Evolutionary conservation across 1,140 invertebrate species (phyloP).

Genomic region (Drosophila pseudoananassae): DNA sequence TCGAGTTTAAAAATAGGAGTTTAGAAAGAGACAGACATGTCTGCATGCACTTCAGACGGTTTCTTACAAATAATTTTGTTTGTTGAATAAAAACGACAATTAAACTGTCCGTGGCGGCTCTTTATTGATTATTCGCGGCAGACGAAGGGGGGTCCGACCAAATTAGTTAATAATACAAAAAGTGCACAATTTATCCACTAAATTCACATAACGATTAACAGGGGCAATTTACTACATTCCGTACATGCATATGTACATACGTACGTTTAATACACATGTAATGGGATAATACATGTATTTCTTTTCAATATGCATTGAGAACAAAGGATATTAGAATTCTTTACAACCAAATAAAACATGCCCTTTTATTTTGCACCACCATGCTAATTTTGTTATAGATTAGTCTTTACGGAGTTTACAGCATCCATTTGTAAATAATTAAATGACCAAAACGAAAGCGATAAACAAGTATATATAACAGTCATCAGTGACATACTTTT

Average conservation of each 20-base stretch:
- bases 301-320: background rate
- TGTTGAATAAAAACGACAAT: background rate
- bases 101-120: no score
- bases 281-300: constrained; percentile 10
- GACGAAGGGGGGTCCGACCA: background rate
- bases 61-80: constrained; percentile 1
- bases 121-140: constrained; percentile 17
- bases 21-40: constrained; percentile 18
- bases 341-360: background rate
- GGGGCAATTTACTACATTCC: constrained; percentile 31
- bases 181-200: constrained; percentile 17
- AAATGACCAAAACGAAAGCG: background rate
- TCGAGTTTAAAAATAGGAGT: constrained; percentile 5
- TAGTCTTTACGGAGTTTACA: background rate
- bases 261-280: constrained; percentile 13
- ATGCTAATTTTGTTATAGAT: no score
- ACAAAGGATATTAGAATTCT: constrained; percentile 6
- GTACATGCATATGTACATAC: constrained; percentile 19
- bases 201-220: constrained; percentile 32
- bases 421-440: constrained; percentile 1
- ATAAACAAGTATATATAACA: background rate
- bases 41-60: constrained; percentile 21
- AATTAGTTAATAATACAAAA: background rate
- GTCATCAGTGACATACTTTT: constrained; percentile 16
- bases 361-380: background rate